These are phyloP conservation scores for Xiphias gladius DNA, from an alignment of 2,113 vertebrate species.

Conservation along the genomic window DNA sequence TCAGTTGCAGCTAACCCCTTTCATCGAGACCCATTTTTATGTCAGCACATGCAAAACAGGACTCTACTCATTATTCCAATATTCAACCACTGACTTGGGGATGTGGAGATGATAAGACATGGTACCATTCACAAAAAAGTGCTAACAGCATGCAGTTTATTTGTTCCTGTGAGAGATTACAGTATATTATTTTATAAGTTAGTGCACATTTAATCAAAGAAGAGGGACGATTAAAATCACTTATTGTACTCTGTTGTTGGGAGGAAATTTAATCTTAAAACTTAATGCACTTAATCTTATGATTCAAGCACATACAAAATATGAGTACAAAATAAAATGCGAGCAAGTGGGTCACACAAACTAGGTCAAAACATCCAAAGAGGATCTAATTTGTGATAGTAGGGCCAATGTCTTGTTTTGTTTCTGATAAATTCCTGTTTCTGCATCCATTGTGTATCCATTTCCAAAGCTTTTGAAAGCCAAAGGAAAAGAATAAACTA, in stretches of 20 bases:
- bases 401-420: constrained; percentile 49
- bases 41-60: not conserved
- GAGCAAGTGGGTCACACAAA: constrained; percentile 64
- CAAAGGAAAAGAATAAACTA: constrained; percentile 46
- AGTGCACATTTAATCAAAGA: constrained; percentile 18
- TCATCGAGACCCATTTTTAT: not conserved
- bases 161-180: constrained; percentile 22
- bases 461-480: constrained; percentile 38
- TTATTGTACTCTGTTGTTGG: not conserved
- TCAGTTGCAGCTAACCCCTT: not conserved
- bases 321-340: constrained; percentile 28
- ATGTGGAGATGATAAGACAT: not conserved
- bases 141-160: not conserved
- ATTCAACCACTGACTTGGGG: not conserved
- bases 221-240: constrained; percentile 3
- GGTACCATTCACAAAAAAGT: not conserved
- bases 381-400: constrained; percentile 55
- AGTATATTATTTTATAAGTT: constrained; percentile 2
- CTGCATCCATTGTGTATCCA: constrained; percentile 29
- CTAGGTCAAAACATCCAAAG: constrained; percentile 62
- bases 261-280: constrained; percentile 9
- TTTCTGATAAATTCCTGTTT: constrained; percentile 49
- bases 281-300: constrained; percentile 39
- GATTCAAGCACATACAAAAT: constrained; percentile 45
- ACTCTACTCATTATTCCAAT: not conserved